Evolutionary conservation across 2,888 invertebrate species (phyloP).

Genomic region (Epistrophella euchroma): DNA sequence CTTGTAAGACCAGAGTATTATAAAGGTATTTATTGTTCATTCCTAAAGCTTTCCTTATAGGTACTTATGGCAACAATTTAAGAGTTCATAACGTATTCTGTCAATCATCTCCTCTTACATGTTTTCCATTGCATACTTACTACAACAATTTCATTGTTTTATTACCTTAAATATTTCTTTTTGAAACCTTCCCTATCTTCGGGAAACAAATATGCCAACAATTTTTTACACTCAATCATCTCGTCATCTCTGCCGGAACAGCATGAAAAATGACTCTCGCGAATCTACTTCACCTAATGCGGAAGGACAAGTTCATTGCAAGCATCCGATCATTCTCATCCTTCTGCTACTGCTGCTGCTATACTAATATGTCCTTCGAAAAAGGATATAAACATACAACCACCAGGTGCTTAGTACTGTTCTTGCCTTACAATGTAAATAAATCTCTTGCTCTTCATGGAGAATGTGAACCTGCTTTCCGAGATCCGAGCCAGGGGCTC

Average conservation of each 20-base stretch:
- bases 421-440: conserved; percentile 72
- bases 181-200: conserved; percentile 14
- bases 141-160: conserved; percentile 29
- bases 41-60: not conserved
- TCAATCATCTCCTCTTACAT: conserved; percentile 6
- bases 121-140: not conserved
- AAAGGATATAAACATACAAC: conserved; percentile 56
- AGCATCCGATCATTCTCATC: conserved; percentile 73
- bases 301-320: conserved; percentile 75
- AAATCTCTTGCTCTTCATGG: conserved; percentile 41
- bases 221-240: conserved; percentile 71
- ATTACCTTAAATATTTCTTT: conserved; percentile 25
- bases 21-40: too few relatives aligned
- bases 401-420: conserved; percentile 51
- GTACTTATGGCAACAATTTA: not conserved
- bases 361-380: conserved; percentile 67
- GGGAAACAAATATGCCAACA: conserved; percentile 60
- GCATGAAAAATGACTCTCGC: conserved; percentile 70
- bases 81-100: conserved; percentile 3
- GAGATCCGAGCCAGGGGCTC: conserved; percentile 39
- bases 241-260: conserved; percentile 64
- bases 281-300: conserved; percentile 70
- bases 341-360: conserved; percentile 46
- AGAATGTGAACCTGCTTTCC: conserved; percentile 16
- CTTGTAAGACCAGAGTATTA: too few relatives aligned